Base-by-base conservation (phyloP, 2,888 invertebrate genomes). In the Hemithea aestivaria region DNA sequence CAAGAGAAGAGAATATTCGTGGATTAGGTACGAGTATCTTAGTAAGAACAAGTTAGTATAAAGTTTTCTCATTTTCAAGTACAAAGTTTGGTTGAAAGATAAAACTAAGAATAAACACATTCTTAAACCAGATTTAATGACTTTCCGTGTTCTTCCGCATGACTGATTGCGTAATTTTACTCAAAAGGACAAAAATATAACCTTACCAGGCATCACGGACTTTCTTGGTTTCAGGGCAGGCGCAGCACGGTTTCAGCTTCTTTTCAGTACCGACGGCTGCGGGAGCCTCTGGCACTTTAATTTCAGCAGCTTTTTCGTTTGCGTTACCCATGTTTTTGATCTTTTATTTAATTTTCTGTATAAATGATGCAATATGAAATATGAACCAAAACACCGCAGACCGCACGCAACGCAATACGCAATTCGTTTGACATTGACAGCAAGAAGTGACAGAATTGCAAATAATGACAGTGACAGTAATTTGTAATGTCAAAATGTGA, bases 211-310 rank as follows among this genome's bases (percentile, higher is more conserved):
- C 91, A 88, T 98, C 98, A 63, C 98, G 88, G 20, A 84, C 92
- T 79, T 91, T 91, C 78, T 96, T 98, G 0, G 98, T 98, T 84
- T 98, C 98, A 0, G 98, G 98, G 77, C 98, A 98, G 2, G 98
- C 98, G 88, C 98, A 98, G 66, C 98, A 98, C 2, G 98, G 94
- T 72, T 97, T 98, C 46, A 96, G 83, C 69, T 96, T 96, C 28
- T 93, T 92, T 28, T 89, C 89, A 6, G 83, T 78, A 7, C 73
- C 69, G 6, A 78, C 76, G 11, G 72, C 59, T 10, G 58, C 71
- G 26, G 73, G 67, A 4, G 60, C 47, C 32, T 73, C 78, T 0
- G 66, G 56, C 1, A 65, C 53, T 59, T 83, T 81, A 10, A 74
- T 56, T 40, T 85, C 83, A 4, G 68, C 77, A 38, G 75, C 68